phyloP scores from a whole-genome alignment of 2,797 vertebrate species.

The Myotis findleyi region DNA sequence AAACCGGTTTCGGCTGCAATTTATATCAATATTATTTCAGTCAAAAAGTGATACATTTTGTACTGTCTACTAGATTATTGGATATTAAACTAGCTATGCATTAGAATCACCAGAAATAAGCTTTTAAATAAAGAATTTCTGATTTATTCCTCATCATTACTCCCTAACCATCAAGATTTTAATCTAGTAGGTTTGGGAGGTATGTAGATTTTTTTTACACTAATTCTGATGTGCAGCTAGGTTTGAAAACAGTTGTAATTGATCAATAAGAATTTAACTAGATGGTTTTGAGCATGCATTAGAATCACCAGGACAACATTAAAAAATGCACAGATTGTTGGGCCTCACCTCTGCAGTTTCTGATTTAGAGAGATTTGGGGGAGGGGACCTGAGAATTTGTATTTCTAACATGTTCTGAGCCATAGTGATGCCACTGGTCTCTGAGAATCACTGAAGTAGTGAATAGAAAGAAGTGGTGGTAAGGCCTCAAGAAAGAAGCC shows the following conservation, averaged over 20 bases:
- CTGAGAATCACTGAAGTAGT: neutral
- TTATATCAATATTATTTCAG: neutral
- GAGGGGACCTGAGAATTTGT: neutral
- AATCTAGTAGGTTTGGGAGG: neutral
- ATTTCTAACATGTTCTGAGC: neutral
- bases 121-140: neutral
- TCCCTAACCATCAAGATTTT: neutral
- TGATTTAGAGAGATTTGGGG: neutral
- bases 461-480: neutral
- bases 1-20: too few relatives aligned
- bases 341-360: neutral
- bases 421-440: neutral
- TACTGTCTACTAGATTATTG: neutral
- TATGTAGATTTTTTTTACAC: neutral
- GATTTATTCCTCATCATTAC: neutral
- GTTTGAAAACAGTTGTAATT: constrained; percentile 20
- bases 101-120: constrained; percentile 1
- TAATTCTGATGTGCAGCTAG: neutral
- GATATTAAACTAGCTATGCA: neutral
- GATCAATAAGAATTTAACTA: constrained; percentile 31
- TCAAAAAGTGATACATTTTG: neutral
- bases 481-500: neutral
- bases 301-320: neutral
- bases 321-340: neutral
- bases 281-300: neutral